These are phyloP conservation scores for Dromaius novaehollandiae DNA, from an alignment of 2,113 vertebrate genomes.

Conservation along the genomic window DNA sequence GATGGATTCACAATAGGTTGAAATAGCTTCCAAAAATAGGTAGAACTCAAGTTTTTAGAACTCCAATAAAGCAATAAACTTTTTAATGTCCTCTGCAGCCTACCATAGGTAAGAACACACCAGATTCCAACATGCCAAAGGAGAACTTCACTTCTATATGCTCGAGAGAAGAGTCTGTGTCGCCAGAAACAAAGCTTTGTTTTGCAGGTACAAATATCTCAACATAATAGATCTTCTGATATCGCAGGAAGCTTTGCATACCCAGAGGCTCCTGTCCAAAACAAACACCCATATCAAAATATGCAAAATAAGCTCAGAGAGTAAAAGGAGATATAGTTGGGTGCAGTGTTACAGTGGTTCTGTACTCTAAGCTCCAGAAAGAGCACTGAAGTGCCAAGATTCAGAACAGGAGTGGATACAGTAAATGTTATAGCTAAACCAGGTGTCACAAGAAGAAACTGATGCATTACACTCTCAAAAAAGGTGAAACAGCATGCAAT, in stretches of 20 bases:
- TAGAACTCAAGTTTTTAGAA: not conserved
- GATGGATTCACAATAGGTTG: not conserved
- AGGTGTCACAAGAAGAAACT: conserved; percentile 8
- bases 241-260: not conserved
- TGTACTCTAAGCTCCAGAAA: not conserved
- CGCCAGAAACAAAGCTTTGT: not conserved
- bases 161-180: not conserved
- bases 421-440: not conserved
- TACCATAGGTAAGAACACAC: not conserved
- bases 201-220: not conserved
- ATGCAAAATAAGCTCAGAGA: not conserved
- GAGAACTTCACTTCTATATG: not conserved
- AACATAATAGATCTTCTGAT: not conserved
- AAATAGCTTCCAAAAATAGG: not conserved
- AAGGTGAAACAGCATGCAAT: not conserved
- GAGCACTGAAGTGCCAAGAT: not conserved
- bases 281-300: not conserved
- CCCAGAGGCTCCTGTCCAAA: not conserved
- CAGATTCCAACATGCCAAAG: not conserved
- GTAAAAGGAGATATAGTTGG: too few species aligned
- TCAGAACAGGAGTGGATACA: too few species aligned
- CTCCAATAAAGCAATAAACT: not conserved
- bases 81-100: not conserved
- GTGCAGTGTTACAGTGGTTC: not conserved
- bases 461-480: not conserved